Base-by-base conservation (phyloP, 2,113 vertebrate genomes). In the Microcebus griseorufus region DNA sequence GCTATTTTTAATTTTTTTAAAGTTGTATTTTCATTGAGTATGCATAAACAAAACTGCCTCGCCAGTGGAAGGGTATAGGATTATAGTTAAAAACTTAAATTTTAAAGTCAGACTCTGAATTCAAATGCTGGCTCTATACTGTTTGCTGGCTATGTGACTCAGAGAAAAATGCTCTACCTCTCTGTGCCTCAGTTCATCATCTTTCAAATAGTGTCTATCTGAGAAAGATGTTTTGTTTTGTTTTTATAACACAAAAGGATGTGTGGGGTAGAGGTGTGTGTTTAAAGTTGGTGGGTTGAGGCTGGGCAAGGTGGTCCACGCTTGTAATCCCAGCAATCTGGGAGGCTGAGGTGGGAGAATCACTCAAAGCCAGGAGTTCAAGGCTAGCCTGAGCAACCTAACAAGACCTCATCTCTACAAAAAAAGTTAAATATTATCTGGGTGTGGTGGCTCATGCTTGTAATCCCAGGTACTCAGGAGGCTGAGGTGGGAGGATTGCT, bases 41-140 rank as follows among this genome's bases (percentile, higher is more conserved):
- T 85, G 17, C 51, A 75, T 25, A 60, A 48, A 75, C 13, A 72
- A 67, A 45, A 84, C 18, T 45, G 17, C 34, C 7, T 70, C 9
- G 13, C 3, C 45, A 82, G 10, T 32, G 16, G 17, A 25, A 0
- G 3, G 20, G 6, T 42, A 20, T 11, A 60, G 45, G 3, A 72
- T 32, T 90, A 60, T 42, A 6, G 10, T 53, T 34, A 88, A 75
- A 53, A 39, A 27, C 27, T 45, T 62, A 42, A 32, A 51, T 75
- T 89, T 72, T 65, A 39, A 89, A 76, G 55, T 85, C 27, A 88
- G 83, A 90, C 4, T 51, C 92, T 67, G 51, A 42, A 45, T 65
- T 95, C 84, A 83, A 82, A 86, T 76, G 29, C 27, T 83, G 22
- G 25, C n/a, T 85, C 39, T 79, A 18, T 79, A 18, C 6, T 25